Conservation (phyloP, 2,113 vertebrate species). For the Pachypanchax playfairii region DNA sequence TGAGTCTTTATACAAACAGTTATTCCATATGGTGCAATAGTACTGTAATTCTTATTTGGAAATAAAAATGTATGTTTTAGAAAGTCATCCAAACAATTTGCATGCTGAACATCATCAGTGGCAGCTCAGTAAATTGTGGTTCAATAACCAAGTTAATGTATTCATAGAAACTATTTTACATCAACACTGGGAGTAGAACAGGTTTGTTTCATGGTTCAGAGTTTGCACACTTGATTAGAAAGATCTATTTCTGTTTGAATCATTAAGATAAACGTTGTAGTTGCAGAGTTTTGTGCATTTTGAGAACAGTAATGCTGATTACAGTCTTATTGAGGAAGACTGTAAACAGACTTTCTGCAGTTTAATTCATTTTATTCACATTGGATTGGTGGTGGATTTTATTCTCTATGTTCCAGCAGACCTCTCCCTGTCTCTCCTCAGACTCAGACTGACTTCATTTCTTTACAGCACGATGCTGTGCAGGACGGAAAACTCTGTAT, state of each 20-base stretch:
- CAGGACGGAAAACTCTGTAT: not conserved
- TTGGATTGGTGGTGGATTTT: no score
- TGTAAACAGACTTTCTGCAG: no score
- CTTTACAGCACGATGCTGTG: constrained; percentile 25
- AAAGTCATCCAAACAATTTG: no score
- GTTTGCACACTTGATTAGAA: not conserved
- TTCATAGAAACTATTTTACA: no score
- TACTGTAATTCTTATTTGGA: no score
- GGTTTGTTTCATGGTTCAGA: constrained; percentile 3
- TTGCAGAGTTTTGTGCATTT: constrained; percentile 28
- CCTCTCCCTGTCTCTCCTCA: constrained; percentile 24
- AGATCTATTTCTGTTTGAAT: constrained; percentile 5
- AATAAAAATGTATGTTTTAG: no score
- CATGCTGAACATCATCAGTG: not conserved
- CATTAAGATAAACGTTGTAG: constrained; percentile 1
- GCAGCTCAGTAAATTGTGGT: not conserved
- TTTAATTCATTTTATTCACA: constrained; percentile 44
- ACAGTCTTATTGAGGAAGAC: no score
- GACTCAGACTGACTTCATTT: constrained; percentile 35
- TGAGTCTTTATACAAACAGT: no score
- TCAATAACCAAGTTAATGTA: not conserved
- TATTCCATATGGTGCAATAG: no score
- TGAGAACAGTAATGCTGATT: not conserved
- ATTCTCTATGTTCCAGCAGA: no score
- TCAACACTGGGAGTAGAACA: no score